Evolutionary conservation across 2,797 vertebrate genomes (phyloP).

Genomic region (Acrocephalus scirpaceus): DNA sequence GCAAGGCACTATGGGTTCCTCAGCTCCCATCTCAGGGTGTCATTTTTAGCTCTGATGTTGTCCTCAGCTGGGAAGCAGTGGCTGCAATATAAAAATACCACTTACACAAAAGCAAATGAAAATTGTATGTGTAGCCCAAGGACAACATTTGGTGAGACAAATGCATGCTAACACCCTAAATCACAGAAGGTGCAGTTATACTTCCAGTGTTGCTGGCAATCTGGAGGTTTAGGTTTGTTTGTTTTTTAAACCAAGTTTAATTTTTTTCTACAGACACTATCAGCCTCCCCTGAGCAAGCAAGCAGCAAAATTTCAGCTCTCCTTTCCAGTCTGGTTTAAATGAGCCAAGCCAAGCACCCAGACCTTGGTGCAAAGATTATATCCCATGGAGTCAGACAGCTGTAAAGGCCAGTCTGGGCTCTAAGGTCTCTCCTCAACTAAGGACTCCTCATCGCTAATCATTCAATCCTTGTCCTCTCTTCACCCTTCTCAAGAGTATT

Average conservation of each 20-base stretch:
- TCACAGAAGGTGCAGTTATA: background rate
- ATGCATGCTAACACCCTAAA: background rate
- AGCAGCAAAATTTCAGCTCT: background rate
- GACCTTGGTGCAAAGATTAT: background rate
- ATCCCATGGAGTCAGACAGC: background rate
- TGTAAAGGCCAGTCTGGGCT: background rate
- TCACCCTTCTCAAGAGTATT: background rate
- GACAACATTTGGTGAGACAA: background rate
- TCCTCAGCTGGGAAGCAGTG: background rate
- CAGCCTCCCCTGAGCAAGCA: background rate
- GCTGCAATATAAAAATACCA: background rate
- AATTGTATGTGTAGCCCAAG: background rate
- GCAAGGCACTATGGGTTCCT: background rate
- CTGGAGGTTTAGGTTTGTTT: background rate
- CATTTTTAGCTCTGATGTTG: background rate
- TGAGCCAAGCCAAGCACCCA: background rate
- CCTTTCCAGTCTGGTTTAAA: background rate
- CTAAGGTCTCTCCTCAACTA: background rate
- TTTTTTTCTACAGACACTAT: fast-evolving
- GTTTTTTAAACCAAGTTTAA: background rate
- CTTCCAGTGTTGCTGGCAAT: background rate
- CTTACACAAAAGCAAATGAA: background rate
- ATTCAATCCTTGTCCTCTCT: background rate
- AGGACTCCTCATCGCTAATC: background rate
- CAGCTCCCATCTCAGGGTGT: background rate